phyloP scores from a whole-genome alignment of 2,888 invertebrate genomes.

The Proisotoma minuta region DNA sequence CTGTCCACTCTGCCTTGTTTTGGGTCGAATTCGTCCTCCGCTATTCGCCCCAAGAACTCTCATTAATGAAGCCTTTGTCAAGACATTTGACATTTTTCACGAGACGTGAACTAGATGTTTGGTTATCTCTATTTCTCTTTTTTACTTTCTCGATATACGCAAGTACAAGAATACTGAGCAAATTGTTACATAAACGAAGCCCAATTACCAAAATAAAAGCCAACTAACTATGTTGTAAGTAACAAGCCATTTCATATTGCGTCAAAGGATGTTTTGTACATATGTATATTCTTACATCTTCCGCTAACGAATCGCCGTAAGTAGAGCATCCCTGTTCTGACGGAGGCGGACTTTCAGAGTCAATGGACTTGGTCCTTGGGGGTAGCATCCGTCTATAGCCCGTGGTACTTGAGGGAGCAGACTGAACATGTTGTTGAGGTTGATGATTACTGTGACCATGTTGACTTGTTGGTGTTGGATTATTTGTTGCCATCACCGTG shows the following conservation, averaged over 20 bases:
- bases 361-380: slow-evolving; percentile 46
- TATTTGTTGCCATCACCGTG: slow-evolving; percentile 23
- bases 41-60: slow-evolving; percentile 24
- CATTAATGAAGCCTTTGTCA: slow-evolving; percentile 15
- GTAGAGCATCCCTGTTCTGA: slow-evolving; percentile 43
- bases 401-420: slow-evolving; percentile 27
- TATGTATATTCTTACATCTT: slow-evolving; percentile 39
- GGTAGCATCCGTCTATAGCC: slow-evolving; percentile 42
- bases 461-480: slow-evolving; percentile 11
- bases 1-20: slow-evolving; percentile 29
- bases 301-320: slow-evolving; percentile 46
- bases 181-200: too few relatives aligned
- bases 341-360: slow-evolving; percentile 46
- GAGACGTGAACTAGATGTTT: slow-evolving; percentile 23
- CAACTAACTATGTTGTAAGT: too few relatives aligned
- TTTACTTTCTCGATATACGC: background rate
- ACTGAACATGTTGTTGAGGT: slow-evolving; percentile 21
- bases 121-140: background rate
- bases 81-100: slow-evolving; percentile 24
- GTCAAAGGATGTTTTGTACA: too few relatives aligned
- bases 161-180: too few relatives aligned
- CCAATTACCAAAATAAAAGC: too few relatives aligned
- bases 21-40: slow-evolving; percentile 40
- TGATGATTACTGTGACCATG: slow-evolving; percentile 22
- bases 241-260: too few relatives aligned